A percentile compares a stretch with the other conserved stretches of the same genome.
Conservation (phyloP, 2,888 invertebrate genomes). For the Mantis religiosa region DNA sequence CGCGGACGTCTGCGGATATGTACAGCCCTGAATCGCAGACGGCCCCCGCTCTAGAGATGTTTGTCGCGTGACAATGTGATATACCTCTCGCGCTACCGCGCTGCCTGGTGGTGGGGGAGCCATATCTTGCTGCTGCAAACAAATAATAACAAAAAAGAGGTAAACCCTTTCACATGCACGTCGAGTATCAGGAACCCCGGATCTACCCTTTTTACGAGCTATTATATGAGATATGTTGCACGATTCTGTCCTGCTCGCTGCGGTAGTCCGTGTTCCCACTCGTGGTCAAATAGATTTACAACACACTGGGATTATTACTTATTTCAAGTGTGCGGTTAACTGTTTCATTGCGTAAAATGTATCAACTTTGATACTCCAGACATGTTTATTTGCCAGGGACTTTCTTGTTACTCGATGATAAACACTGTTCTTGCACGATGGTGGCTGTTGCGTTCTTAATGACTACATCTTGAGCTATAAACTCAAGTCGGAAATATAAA, state of each 20-base stretch:
- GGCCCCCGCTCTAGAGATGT: background rate
- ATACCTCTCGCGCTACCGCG: background rate
- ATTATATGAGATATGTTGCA: background rate
- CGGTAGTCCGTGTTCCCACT: background rate
- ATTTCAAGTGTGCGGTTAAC: background rate
- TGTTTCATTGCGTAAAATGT: too few relatives aligned
- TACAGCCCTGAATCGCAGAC: too few relatives aligned
- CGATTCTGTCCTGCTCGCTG: background rate
- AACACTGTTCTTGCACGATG: too few relatives aligned
- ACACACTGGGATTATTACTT: background rate
- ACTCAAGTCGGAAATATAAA: too few relatives aligned
- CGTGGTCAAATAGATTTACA: background rate
- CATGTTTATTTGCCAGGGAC: background rate
- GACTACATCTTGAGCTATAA: too few relatives aligned
- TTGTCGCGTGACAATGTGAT: constrained; percentile 11
- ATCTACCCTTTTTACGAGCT: background rate
- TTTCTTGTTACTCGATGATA: too few relatives aligned
- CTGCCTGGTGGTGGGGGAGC: background rate
- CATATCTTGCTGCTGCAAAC: background rate
- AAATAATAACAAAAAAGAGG: background rate
- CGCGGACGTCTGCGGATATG: too few relatives aligned
- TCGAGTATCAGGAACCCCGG: background rate
- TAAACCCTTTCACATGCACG: background rate
- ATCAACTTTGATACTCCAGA: background rate
- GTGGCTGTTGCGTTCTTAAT: too few relatives aligned